phyloP scores from a whole-genome alignment of 2,797 vertebrate genomes.

The Petrocephalus sullivani region DNA sequence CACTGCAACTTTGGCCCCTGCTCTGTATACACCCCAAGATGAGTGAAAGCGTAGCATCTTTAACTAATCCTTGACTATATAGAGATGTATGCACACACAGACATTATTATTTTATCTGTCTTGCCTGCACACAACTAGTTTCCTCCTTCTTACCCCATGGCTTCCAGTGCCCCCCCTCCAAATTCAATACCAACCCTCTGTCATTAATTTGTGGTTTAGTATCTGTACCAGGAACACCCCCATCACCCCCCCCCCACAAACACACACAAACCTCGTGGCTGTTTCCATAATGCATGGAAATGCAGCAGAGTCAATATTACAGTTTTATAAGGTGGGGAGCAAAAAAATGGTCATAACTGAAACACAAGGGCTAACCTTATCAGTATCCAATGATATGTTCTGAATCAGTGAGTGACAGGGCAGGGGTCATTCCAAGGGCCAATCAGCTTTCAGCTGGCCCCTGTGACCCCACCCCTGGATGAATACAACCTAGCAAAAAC shows the following conservation, averaged over 20 bases:
- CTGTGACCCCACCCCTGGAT: not conserved
- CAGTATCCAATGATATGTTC: not conserved
- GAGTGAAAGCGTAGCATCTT: not conserved
- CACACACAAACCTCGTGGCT: not conserved
- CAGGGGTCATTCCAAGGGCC: not conserved
- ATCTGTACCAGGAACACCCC: not conserved
- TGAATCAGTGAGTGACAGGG: not conserved
- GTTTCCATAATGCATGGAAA: not conserved
- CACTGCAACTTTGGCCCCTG: too few species aligned
- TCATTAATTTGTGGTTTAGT: constrained; percentile 22
- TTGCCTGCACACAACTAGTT: not conserved
- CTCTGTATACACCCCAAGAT: too few species aligned
- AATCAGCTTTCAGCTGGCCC: not conserved
- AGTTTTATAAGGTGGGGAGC: not conserved
- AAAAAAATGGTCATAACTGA: not conserved
- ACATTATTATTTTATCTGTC: too few species aligned
- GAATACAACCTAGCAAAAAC: not conserved
- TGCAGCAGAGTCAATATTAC: not conserved
- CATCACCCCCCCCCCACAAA: not conserved
- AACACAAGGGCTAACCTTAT: not conserved
- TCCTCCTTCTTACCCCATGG: not conserved
- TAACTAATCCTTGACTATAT: not conserved
- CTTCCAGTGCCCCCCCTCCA: not conserved
- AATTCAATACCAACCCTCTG: not conserved
- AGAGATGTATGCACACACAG: not conserved